Conservation (phyloP, 2,888 invertebrate species). For the Alcis repandata region DNA sequence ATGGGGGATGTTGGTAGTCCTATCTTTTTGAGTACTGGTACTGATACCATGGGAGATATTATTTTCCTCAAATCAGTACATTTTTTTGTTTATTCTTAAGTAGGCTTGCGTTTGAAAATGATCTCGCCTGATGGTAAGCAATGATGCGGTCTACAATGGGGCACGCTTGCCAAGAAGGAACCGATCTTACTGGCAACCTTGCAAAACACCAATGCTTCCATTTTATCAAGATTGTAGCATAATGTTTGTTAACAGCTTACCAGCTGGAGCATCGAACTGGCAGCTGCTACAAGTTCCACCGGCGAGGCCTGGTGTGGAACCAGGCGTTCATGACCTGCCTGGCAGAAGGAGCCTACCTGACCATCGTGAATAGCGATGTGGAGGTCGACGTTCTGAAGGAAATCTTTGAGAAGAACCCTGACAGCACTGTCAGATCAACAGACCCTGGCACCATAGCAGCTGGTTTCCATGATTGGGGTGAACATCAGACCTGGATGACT, state of each 20-base stretch:
- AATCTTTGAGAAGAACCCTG: slow-evolving; percentile 46
- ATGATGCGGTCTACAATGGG: too few species aligned
- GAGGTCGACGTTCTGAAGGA: slow-evolving; percentile 55
- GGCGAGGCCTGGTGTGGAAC: slow-evolving; percentile 55
- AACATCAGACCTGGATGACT: slow-evolving; percentile 55
- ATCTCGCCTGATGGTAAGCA: too few species aligned
- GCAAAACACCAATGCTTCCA: too few species aligned
- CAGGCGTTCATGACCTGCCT: slow-evolving; percentile 62
- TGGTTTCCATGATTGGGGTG: slow-evolving; percentile 57
- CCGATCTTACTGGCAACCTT: too few species aligned
- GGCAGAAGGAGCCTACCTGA: slow-evolving; percentile 64
- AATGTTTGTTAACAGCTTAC: slow-evolving; percentile 24
- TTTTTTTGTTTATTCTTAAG: too few species aligned
- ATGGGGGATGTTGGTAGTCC: not conserved
- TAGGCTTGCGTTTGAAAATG: not conserved
- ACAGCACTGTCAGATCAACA: slow-evolving; percentile 38
- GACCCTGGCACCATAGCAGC: slow-evolving; percentile 43
- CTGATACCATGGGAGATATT: too few species aligned
- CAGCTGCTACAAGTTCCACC: slow-evolving; percentile 69
- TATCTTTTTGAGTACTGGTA: too few species aligned
- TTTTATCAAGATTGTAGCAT: not conserved
- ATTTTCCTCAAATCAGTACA: too few species aligned
- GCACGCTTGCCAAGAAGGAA: too few species aligned
- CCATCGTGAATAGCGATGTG: slow-evolving; percentile 59
- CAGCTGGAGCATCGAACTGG: slow-evolving; percentile 53